Evolutionary conservation across 2,797 vertebrate species (phyloP).

Genomic region (Discoglossus pictus): DNA sequence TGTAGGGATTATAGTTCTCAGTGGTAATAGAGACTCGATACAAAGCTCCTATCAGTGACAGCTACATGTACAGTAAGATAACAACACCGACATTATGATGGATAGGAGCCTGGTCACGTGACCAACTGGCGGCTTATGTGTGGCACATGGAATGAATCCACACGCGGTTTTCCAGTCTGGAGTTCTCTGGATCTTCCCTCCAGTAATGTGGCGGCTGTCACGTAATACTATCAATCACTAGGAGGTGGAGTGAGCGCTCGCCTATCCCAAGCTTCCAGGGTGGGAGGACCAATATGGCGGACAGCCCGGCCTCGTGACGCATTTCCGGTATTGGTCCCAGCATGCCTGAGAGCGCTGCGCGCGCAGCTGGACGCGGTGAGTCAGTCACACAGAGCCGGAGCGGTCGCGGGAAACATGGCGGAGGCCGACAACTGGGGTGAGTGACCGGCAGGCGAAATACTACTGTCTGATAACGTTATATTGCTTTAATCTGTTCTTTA

Average conservation of each 20-base stretch:
- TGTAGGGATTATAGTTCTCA: too few relatives aligned
- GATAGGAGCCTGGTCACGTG: too few relatives aligned
- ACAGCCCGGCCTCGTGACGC: conserved; percentile 15
- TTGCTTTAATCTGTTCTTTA: too few relatives aligned
- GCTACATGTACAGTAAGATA: too few relatives aligned
- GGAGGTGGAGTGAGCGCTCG: not conserved
- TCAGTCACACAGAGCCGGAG: conserved; percentile 44
- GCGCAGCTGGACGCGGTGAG: conserved; percentile 44
- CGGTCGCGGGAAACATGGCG: conserved; percentile 45
- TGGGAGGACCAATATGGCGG: not conserved
- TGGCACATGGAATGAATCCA: too few relatives aligned
- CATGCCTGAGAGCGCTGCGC: conserved; percentile 18
- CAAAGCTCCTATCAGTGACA: too few relatives aligned
- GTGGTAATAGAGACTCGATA: too few relatives aligned
- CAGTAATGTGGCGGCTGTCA: not conserved
- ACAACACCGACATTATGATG: too few relatives aligned
- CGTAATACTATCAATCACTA: not conserved
- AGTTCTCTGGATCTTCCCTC: not conserved
- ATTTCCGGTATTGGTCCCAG: conserved; percentile 27
- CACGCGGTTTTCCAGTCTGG: too few relatives aligned
- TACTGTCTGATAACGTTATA: too few relatives aligned
- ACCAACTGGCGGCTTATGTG: too few relatives aligned
- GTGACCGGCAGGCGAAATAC: too few relatives aligned
- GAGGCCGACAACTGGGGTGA: conserved; percentile 47
- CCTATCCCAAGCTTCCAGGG: not conserved